These are phyloP conservation scores for Micropoecilia bifurca DNA, from an alignment of 2,797 vertebrate genomes.

Conservation along the genomic window DNA sequence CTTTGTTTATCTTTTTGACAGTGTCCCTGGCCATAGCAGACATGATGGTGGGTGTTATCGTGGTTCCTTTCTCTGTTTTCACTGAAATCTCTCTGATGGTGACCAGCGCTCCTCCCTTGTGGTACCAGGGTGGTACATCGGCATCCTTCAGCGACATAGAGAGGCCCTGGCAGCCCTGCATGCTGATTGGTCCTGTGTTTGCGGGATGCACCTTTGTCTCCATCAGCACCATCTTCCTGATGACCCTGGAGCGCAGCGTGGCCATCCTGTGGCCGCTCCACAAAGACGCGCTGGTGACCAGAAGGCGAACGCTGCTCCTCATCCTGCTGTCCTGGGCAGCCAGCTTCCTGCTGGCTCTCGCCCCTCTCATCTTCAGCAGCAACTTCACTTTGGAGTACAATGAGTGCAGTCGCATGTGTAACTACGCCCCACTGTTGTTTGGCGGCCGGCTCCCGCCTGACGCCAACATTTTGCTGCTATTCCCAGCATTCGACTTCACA, in stretches of 20 bases:
- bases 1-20: slow-evolving; percentile 53
- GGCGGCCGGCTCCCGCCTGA: slow-evolving; percentile 60
- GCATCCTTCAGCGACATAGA: slow-evolving; percentile 36
- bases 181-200: slow-evolving; percentile 85
- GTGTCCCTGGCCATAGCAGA: slow-evolving; percentile 87
- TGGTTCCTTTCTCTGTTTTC: slow-evolving; percentile 88
- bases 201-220: slow-evolving; percentile 88
- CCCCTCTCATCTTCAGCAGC: slow-evolving; percentile 78
- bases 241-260: slow-evolving; percentile 85
- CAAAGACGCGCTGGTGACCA: slow-evolving; percentile 83
- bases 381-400: slow-evolving; percentile 85
- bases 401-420: slow-evolving; percentile 87
- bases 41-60: slow-evolving; percentile 84
- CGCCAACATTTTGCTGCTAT: slow-evolving; percentile 82
- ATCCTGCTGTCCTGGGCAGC: slow-evolving; percentile 83
- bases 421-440: slow-evolving; percentile 76
- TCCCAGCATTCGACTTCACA: slow-evolving; percentile 85
- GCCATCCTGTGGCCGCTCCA: slow-evolving; percentile 86
- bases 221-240: slow-evolving; percentile 88
- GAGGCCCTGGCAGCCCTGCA: slow-evolving; percentile 82
- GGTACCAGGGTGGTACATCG: slow-evolving; percentile 72
- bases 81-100: slow-evolving; percentile 84
- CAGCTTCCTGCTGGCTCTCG: slow-evolving; percentile 82
- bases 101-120: slow-evolving; percentile 72
- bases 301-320: slow-evolving; percentile 76